Conservation (phyloP, 2,888 invertebrate genomes). For the Allacma fusca region DNA sequence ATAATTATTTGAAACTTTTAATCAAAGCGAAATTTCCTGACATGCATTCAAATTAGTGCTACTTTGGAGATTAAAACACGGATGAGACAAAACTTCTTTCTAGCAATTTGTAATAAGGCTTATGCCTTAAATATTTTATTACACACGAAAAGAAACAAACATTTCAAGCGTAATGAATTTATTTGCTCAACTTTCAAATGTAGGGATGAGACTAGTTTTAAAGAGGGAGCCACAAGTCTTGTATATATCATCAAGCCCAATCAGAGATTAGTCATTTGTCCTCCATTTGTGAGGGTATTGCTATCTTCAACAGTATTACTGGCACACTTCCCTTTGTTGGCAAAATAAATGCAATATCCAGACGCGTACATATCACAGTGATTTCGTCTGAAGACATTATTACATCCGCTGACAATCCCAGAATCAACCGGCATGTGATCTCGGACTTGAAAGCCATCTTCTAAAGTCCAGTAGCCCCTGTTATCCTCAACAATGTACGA, state of each 20-base stretch:
- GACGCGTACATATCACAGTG: constrained; percentile 38
- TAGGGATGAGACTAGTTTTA: too few species aligned
- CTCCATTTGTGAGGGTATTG: constrained; percentile 22
- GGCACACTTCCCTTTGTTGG: constrained; percentile 27
- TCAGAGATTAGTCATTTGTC: constrained; percentile 24
- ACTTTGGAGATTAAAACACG: background rate
- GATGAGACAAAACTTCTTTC: background rate
- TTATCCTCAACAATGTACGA: constrained; percentile 51
- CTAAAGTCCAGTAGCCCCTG: constrained; percentile 42
- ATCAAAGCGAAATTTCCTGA: background rate
- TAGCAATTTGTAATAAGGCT: too few species aligned
- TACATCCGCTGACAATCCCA: constrained; percentile 49
- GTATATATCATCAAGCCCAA: too few species aligned
- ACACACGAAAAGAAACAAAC: too few species aligned
- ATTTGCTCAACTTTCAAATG: too few species aligned
- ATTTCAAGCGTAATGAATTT: too few species aligned
- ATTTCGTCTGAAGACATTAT: constrained; percentile 51
- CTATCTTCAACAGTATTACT: constrained; percentile 26
- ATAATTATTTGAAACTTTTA: background rate
- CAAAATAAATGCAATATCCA: constrained; percentile 34
- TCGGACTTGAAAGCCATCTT: constrained; percentile 53
- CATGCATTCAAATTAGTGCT: background rate
- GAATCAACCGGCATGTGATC: constrained; percentile 51
- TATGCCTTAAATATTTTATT: too few species aligned
- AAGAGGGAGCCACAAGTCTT: too few species aligned